Percentiles rank a stretch among this genome's conserved stretches.
Conservation (phyloP, 2,113 vertebrate genomes). For the Danionella cerebrum region DNA sequence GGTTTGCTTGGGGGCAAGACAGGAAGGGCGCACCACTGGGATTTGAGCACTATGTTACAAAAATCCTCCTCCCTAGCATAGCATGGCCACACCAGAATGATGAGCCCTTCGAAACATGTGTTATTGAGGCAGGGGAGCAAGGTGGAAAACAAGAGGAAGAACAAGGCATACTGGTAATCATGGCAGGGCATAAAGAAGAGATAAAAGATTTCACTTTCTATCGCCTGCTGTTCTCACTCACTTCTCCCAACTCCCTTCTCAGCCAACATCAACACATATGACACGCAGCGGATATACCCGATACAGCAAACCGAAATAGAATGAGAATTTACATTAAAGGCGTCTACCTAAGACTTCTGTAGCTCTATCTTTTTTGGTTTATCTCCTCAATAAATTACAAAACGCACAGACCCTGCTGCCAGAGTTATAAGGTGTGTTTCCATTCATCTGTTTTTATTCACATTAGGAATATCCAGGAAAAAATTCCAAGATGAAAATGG, state of each 20-base stretch:
- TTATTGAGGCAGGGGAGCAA: neutral
- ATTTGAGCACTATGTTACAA: neutral
- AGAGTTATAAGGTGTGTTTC: no score
- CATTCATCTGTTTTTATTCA: no score
- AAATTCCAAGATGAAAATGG: no score
- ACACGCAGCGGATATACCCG: neutral
- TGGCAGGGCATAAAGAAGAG: conserved; percentile 12
- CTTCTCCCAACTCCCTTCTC: conserved; percentile 6
- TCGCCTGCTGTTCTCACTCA: neutral
- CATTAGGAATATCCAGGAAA: no score
- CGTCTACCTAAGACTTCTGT: neutral
- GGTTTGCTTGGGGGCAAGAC: conserved; percentile 7
- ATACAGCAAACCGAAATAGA: conserved; percentile 18
- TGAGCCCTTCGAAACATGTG: conserved; percentile 7
- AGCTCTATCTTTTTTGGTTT: neutral
- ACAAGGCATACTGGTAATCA: neutral
- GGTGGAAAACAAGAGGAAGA: neutral
- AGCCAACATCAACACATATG: conserved; percentile 3
- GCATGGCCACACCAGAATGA: conserved; percentile 11
- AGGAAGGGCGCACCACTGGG: conserved; percentile 10
- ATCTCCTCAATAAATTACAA: no score
- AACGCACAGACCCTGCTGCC: no score
- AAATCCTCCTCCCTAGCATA: conserved; percentile 5
- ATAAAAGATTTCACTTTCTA: conserved; percentile 9
- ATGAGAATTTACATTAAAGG: conserved; percentile 10